A percentile compares a stretch with the other conserved stretches of the same genome.
Evolutionary conservation across 2,888 invertebrate genomes (phyloP).

Genomic region (Strigamia crassipes): DNA sequence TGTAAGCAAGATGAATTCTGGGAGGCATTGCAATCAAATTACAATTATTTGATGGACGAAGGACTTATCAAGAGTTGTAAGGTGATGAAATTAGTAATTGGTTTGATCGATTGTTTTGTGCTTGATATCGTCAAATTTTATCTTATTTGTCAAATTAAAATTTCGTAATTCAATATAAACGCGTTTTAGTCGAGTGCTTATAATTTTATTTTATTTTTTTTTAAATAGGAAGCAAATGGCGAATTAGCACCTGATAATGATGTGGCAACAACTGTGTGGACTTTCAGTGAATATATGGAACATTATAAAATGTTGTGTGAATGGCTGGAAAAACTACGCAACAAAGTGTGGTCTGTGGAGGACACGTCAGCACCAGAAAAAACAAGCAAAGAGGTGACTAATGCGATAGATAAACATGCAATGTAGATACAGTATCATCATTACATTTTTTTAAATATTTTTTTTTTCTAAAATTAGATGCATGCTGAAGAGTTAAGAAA

Average conservation of each 20-base stretch:
- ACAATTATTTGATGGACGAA: constrained; percentile 94
- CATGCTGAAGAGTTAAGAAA: constrained; percentile 77
- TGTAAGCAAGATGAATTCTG: constrained; percentile 79
- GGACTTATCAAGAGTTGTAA: constrained; percentile 88
- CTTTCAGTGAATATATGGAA: constrained; percentile 73
- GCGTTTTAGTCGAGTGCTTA: background rate
- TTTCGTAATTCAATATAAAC: background rate
- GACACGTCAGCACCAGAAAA: background rate
- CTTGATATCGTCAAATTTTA: background rate
- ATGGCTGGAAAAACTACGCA: constrained; percentile 79
- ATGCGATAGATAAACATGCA: constrained; percentile 17
- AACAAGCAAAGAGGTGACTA: background rate
- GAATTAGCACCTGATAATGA: constrained; percentile 70
- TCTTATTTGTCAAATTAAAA: background rate
- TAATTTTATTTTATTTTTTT: constrained; percentile 51
- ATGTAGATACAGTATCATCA: constrained; percentile 19
- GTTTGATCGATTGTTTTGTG: background rate
- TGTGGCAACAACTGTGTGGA: constrained; percentile 67
- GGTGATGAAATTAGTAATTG: constrained; percentile 58
- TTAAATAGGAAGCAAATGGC: constrained; percentile 72
- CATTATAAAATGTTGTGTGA: constrained; percentile 81
- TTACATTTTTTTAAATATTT: constrained; percentile 54
- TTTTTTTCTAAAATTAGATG: constrained; percentile 62
- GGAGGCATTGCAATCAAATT: constrained; percentile 87
- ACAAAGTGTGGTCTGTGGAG: constrained; percentile 63